Conservation (phyloP, 2,888 invertebrate genomes). For the Drosophila vallismaia region DNA sequence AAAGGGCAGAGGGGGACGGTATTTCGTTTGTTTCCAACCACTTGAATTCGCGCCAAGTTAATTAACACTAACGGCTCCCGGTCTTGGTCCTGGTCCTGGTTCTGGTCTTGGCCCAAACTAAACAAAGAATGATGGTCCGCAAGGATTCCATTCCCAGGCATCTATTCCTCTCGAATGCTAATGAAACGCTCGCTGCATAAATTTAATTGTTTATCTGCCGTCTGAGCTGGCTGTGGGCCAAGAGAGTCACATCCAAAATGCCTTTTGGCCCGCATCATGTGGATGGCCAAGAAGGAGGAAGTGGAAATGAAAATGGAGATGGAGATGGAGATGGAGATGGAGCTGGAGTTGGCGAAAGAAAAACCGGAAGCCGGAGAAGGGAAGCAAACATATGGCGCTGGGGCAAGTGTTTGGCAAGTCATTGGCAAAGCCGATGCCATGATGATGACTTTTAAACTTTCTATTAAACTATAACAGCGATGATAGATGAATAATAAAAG, state of each 20-base stretch:
- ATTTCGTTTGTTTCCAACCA: conserved; percentile 49
- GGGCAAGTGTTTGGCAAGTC: conserved; percentile 62
- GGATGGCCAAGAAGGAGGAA: conserved; percentile 12
- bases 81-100: conserved; percentile 7
- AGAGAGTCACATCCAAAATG: conserved; percentile 26
- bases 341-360: not conserved
- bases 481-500: conserved; percentile 79
- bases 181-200: conserved; percentile 69
- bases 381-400: conserved; percentile 58
- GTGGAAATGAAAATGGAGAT: not conserved
- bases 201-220: conserved; percentile 72
- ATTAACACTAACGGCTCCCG: conserved; percentile 66
- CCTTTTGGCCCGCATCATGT: conserved; percentile 37
- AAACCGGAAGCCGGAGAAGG: conserved; percentile 4
- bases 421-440: conserved; percentile 59
- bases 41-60: conserved; percentile 73
- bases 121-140: conserved; percentile 15
- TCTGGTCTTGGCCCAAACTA: conserved; percentile 19
- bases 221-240: conserved; percentile 42
- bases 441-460: conserved; percentile 79
- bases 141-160: conserved; percentile 10
- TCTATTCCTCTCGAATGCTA: conserved; percentile 59
- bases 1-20: conserved; percentile 30
- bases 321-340: not conserved
- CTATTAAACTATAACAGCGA: conserved; percentile 78